Percentiles rank a stretch among this genome's conserved stretches.
These are phyloP conservation scores for Argyra leucocephala DNA, from an alignment of 2,888 invertebrate genomes.

Conservation along the genomic window DNA sequence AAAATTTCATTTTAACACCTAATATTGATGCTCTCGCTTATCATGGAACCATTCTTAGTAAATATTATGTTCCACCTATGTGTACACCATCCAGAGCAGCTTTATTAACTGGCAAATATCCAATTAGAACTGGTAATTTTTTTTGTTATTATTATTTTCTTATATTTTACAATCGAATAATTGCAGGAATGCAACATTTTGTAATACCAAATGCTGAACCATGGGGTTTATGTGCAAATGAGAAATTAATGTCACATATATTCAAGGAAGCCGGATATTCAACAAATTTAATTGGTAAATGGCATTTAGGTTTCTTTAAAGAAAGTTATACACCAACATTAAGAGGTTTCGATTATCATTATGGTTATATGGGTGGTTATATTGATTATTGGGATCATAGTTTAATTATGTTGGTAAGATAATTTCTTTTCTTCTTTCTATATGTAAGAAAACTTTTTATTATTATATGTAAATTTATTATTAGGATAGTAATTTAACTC, in stretches of 20 bases:
- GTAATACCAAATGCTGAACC: slow-evolving; percentile 60
- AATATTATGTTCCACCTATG: slow-evolving; percentile 68
- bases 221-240: slow-evolving; percentile 58
- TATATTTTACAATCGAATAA: neutral
- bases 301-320: slow-evolving; percentile 75
- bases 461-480: slow-evolving; percentile 20
- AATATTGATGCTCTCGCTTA: slow-evolving; percentile 82
- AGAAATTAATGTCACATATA: slow-evolving; percentile 60
- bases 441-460: neutral
- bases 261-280: slow-evolving; percentile 62
- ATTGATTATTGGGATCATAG: slow-evolving; percentile 70
- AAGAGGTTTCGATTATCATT: slow-evolving; percentile 72
- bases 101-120: slow-evolving; percentile 76
- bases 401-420: slow-evolving; percentile 40
- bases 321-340: slow-evolving; percentile 52
- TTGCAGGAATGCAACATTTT: slow-evolving; percentile 62
- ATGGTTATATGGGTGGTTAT: slow-evolving; percentile 74
- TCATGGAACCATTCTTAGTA: slow-evolving; percentile 74
- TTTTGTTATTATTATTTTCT: neutral
- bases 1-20: slow-evolving; percentile 77
- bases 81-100: slow-evolving; percentile 79
- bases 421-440: slow-evolving; percentile 9
- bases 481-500: slow-evolving; percentile 19
- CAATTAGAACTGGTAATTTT: slow-evolving; percentile 59
- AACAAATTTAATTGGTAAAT: slow-evolving; percentile 81